Evolutionary conservation across 2,113 vertebrate species (phyloP), one percentile per base, ranked within the genome.

Genomic region (Ameiurus melas): DNA sequence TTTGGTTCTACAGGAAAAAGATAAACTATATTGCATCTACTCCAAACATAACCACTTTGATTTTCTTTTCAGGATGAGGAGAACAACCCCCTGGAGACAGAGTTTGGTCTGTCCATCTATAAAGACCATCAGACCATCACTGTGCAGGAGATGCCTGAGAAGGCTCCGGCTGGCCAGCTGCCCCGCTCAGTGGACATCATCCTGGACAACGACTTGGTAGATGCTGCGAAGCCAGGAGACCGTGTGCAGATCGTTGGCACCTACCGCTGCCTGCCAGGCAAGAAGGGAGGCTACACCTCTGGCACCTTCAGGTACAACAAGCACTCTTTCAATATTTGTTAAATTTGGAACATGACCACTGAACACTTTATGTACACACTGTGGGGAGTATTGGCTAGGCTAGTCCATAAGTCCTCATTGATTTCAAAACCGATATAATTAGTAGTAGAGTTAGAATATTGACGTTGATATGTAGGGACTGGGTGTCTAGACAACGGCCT

Each of bases 141-240:
- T 0, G 97, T 99, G 81, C 98, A 99, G 95, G 98, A 99, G 95
- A 99, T 99, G 98, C 98, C 98, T 0, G 98, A 99, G 94, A 99
- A 99, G 86, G 98, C 98, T 5, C 98, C 98, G 0, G 98, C 98
- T 0, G 98, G 98, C n/a, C 98, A 99, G 93, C 96, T 99, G 43
- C 98, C 98, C 0, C 98, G 98, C 88, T 99, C 98, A 0, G 97
- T 99, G 92, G 98, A 99, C 5, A 96, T 99, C 83, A 94, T 99
- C 88, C 93, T 99, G 93, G 98, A 99, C 55, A 97, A 99, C 25
- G 98, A 99, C 91, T 93, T 99, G 91, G 98, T 99, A 92, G 98
- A 99, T 53, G 81, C 71, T 43, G 95, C 97, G 79, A 99, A 99
- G 88, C 98, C 98, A 0, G 98, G 98, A 5, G 98, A 99, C 93